Evolutionary conservation across 2,113 vertebrate genomes (phyloP), one percentile per base, ranked within the genome.

Genomic region (Oncorhynchus clarkii): DNA sequence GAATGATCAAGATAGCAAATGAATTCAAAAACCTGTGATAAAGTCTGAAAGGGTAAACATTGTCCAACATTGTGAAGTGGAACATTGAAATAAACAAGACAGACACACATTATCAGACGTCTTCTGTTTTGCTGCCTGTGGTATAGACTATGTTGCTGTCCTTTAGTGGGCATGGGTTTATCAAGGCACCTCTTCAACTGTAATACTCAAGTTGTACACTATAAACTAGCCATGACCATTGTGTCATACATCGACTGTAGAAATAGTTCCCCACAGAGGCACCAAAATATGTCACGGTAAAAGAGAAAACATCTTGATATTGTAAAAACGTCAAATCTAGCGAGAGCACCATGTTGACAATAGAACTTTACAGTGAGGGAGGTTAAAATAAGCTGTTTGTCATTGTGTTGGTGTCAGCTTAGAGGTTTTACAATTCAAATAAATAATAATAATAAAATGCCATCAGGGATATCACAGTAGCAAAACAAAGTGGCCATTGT

Each of bases 341-440:
- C 59, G 3, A 20, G 92, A 97, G 96, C 96, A 96, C 95, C 95
- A 74, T 75, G 84, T 87, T 73, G 60, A 82, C 70, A 73, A 51
- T 78, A 80, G 59, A 67, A 54, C 20, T 51, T 54, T 73, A 66
- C 24, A 64, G 45, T 78, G 11, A 27, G 29, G 67, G 26, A 68
- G 59, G 31, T 68, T 68, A 6, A 68, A 18, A 62, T 60, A 67
- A 78, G 76, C 26, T 31, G 49, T 85, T 81, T 82, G 74, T 67
- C 67, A 82, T 76, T 80, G 59, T n/a, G 26, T 70, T 78, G 65
- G 72, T 84, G 87, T 84, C 65, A 22, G 34, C 60, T 75, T 71
- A 70, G 54, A 76, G 51, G 49, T 75, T 49, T 72, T 90, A 89
- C 18, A 90, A 90, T 84, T 83, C 76, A 88, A 67, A 76, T 16